Evolutionary conservation across 2,797 vertebrate genomes (phyloP).

Genomic region (Eulemur rubriventer): DNA sequence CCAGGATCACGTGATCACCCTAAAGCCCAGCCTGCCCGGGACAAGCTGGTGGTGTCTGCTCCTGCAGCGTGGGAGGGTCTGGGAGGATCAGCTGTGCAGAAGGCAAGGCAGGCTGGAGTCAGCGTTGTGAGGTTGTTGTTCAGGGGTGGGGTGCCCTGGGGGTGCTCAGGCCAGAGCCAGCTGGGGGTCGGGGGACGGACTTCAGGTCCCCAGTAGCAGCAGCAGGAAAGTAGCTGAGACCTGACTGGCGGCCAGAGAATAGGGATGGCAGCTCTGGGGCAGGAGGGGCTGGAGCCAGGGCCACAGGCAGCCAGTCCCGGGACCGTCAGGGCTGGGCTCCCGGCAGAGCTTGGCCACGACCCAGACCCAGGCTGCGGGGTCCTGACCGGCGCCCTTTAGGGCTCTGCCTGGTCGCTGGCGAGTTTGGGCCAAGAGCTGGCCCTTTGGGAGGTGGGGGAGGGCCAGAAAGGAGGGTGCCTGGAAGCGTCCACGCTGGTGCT

Average conservation of each 20-base stretch:
- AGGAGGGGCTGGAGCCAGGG: neutral
- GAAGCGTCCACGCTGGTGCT: neutral
- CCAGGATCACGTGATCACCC: rapidly evolving
- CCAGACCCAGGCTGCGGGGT: neutral
- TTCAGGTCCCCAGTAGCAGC: no score
- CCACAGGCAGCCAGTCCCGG: no score
- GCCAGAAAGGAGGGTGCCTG: neutral
- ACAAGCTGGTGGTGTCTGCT: neutral
- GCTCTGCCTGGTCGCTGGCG: neutral
- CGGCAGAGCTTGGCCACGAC: neutral
- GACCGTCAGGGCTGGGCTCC: neutral
- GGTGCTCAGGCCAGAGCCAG: neutral
- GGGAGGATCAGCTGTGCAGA: neutral
- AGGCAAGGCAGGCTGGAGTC: neutral
- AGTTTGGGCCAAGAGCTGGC: neutral
- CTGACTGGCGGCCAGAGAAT: neutral
- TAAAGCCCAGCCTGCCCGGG: neutral
- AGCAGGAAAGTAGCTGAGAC: neutral
- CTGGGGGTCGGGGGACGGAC: neutral
- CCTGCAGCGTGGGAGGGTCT: neutral
- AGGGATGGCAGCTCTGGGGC: neutral
- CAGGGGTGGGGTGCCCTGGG: rapidly evolving
- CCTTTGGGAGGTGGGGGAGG: neutral
- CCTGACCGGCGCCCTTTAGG: neutral
- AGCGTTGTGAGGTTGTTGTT: neutral